phyloP scores from a whole-genome alignment of 2,797 vertebrate species.

The Falco peregrinus region DNA sequence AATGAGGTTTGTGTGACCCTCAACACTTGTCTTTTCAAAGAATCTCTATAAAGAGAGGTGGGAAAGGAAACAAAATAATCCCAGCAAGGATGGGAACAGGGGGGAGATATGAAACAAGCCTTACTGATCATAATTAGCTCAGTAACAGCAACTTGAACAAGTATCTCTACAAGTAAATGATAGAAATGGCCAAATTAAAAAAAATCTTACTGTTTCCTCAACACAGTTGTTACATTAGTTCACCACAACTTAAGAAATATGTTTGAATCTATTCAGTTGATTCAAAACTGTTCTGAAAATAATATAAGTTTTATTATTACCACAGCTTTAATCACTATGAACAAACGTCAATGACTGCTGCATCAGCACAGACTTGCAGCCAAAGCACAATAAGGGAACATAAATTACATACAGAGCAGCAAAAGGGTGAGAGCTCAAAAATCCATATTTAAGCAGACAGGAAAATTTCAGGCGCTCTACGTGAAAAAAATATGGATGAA shows the following conservation, averaged over 20 bases:
- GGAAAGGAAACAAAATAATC: neutral
- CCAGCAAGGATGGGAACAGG: neutral
- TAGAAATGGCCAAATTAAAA: neutral
- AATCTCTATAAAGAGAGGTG: neutral
- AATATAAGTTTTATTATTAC: neutral
- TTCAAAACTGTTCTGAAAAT: neutral
- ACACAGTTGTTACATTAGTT: neutral
- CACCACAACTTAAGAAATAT: neutral
- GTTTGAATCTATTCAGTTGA: neutral
- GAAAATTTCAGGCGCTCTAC: neutral
- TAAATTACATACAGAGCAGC: conserved; percentile 20
- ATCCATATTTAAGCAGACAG: conserved; percentile 42
- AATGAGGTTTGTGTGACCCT: neutral
- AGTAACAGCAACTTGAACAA: neutral
- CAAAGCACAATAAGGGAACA: conserved; percentile 7
- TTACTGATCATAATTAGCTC: neutral
- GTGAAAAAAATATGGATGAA: neutral
- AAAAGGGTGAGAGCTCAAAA: conserved; percentile 18
- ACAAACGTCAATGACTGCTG: neutral
- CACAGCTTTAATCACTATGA: neutral
- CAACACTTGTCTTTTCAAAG: neutral
- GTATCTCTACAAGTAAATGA: neutral
- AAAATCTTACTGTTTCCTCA: neutral
- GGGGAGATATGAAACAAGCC: neutral
- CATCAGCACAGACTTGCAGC: neutral